Evolutionary conservation across 2,797 vertebrate genomes (phyloP).

Genomic region (Protosalanx chinensis): DNA sequence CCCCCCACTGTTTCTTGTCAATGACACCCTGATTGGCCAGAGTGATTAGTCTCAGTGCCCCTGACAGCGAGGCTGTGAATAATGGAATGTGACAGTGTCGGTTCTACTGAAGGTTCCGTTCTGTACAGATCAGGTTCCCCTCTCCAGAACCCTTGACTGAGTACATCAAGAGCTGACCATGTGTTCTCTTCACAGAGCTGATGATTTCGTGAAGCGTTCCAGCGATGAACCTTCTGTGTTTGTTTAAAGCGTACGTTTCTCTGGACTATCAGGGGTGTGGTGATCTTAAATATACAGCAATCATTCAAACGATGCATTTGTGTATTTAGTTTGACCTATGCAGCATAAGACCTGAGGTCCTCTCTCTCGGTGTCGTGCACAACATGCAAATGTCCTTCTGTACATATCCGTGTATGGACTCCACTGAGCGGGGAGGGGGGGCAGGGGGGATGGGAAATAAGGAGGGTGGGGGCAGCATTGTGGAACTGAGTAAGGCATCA

Average conservation of each 20-base stretch:
- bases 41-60: constrained; percentile 35
- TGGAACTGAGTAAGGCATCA: constrained; percentile 16
- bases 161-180: neutral
- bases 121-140: constrained; percentile 3
- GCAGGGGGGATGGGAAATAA: too few species aligned
- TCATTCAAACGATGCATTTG: neutral
- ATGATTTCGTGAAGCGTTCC: neutral
- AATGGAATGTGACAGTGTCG: constrained; percentile 31
- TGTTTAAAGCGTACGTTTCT: constrained; percentile 4
- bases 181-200: neutral
- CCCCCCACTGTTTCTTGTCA: constrained; percentile 11
- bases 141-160: neutral
- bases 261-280: neutral
- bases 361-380: neutral
- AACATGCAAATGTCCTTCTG: constrained; percentile 5
- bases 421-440: neutral
- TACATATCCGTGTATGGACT: constrained; percentile 18
- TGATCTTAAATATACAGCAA: neutral
- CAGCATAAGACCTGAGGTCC: neutral
- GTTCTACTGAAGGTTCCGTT: constrained; percentile 25
- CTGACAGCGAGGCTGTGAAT: constrained; percentile 37
- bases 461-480: neutral
- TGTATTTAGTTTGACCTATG: constrained; percentile 1
- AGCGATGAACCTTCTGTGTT: neutral
- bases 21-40: constrained; percentile 26